Base-by-base conservation (phyloP, 2,888 invertebrate genomes). In the Frankliniella intonsa region DNA sequence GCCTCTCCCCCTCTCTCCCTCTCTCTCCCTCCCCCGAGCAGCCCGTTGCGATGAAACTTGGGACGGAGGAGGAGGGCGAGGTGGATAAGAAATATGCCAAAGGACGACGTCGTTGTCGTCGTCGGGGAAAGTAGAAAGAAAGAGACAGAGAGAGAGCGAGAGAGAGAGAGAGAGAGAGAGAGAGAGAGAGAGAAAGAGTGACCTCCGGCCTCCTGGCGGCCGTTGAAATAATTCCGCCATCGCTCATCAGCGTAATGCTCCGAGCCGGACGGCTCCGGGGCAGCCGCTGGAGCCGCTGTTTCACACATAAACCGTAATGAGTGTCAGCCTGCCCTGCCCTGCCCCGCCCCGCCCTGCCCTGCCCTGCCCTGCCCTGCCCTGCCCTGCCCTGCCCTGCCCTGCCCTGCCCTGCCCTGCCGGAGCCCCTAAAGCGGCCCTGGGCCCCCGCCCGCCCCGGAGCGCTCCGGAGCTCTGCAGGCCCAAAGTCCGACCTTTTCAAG, bases 171-270 rank as follows among this genome's bases (percentile, higher is more conserved):
- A n/a, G n/a, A n/a, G n/a, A n/a, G 80, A 80, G 82, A 81, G 81
- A 80, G 81, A 81, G 82, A 80, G 80, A 82, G 81, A 80, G 81
- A 80, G 51, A 80, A 17, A 22, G 82, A 81, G 81, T 76, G 80
- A 69, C 38, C 38, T 38, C 38, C 38, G 38, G 38, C n/a, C n/a
- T n/a, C n/a, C n/a, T n/a, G 38, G 38, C 38, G 17, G 2, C 55
- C 12, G 55, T 14, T 55, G 55, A 55, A 55, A 55, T 55, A 12
- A 55, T 55, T 55, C 38, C 38, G 38, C 38, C 38, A 38, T 38
- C 38, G 38, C 38, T 38, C 38, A 38, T 38, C 38, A 38, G 38
- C 38, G 38, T 38, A 38, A 38, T 38, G 38, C 38, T 38, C 38
- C 38, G 38, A 38, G 38, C 38, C 38, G 38, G 38, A 5, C 38